Base-by-base conservation (phyloP, 1,140 invertebrate species). In the Drosophila santomea region DNA sequence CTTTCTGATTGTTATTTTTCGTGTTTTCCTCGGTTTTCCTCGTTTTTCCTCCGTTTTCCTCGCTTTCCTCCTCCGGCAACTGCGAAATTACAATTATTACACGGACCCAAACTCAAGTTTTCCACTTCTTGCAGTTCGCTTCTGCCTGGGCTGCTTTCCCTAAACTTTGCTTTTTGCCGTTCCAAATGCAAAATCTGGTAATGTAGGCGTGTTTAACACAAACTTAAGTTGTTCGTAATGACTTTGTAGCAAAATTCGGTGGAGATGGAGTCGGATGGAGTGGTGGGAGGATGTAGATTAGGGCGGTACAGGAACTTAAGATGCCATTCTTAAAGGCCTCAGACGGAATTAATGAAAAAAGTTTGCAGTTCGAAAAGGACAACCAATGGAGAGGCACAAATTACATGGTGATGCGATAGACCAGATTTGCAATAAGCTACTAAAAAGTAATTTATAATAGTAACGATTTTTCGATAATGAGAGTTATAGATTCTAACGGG, bases 1-100 rank as follows among this genome's bases (percentile, higher is more conserved):
- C 81, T 91, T 91, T 91, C 84, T 85, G 89, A 91, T 91, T 91
- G 89, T 85, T 91, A 81, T 91, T 91, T 89, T 82, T 83, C 89
- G 84, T 91, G 89, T 89, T 84, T 71, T 74, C 64, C 51, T 23
- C 32, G 48, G 17, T 39, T 17, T 47, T 1, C 23, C 23, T 41
- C 36, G 59, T 43, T n/a, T n/a, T n/a, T n/a, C 63, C 62, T 73
- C 45, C 75, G 76, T 39, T 23, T 47, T 1, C 23, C 23, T 36
- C 36, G 59, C 47, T 45, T 59, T 63, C 61, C 59, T 61, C 63
- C 62, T 73, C 45, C 75, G 76, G 83, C 59, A 43, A 43, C 80
- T 74, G 71, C 80, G 68, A 86, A 83, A 89, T 91, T 85, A 91
- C 83, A 91, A 91, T 91, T 91, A 91, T 91, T 91, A 91, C 80